Evolutionary conservation across 1,140 invertebrate genomes (phyloP), one percentile per base, ranked within the genome.

Genomic region (Copidosoma floridanum): DNA sequence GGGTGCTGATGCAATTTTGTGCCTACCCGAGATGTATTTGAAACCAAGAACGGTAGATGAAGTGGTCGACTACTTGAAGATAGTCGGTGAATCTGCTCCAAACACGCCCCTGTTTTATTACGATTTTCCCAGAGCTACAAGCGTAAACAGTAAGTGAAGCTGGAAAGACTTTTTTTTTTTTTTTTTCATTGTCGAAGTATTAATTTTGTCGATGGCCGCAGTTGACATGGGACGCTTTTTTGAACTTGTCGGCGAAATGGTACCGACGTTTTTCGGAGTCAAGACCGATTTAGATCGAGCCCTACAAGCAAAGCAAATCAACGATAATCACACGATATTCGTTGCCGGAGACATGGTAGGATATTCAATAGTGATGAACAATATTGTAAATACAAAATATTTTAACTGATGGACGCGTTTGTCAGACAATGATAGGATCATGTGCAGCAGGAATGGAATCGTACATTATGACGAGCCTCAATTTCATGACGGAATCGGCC

Each of bases 61-160:
- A 27, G 73, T 93, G 53, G 85, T 89, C 1, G 74, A 82, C 32
- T 93, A 93, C 73, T 82, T 93, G 43, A 81, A 83, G 66, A 61
- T 82, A 16, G 82, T 95, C 3, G 82, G 87, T 1, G 72, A 82
- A n/a, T 85, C 88, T n/a, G 92, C 91, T 1, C 88, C 90, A 2
- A 87, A 86, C 18, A 86, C 87, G 1, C 92, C 92, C 0, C 81
- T 94, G n/a, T 81, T 92, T 14, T 93, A 93, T 70, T 94, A 94
- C 68, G 90, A 93, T 65, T 88, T 91, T 68, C 91, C 91, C 3
- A 80, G 80, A 27, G 85, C 87, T 68, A 87, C 86, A 7, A 83
- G 84, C 57, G 86, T 93, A 16, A 82, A 86, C 56, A 80, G 91
- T 93, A 78, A 84, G 82, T 63, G 51, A 18, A 21, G 18, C 51